These are phyloP conservation scores for Natator depressus DNA, from an alignment of 2,113 vertebrate species.

Conservation along the genomic window DNA sequence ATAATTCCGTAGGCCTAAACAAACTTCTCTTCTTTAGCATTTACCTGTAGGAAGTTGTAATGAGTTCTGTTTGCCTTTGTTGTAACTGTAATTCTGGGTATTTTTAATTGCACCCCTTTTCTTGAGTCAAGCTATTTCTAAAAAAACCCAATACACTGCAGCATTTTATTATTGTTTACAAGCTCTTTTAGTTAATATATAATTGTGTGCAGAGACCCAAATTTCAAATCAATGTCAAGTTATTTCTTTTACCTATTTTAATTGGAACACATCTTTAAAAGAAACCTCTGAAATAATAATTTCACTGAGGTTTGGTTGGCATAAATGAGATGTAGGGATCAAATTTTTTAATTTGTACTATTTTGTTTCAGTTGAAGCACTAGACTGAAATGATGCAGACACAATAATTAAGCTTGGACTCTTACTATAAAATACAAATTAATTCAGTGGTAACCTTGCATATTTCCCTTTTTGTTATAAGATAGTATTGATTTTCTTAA, in stretches of 20 bases:
- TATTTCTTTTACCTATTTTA: not conserved
- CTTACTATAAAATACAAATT: not conserved
- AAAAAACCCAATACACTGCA: not conserved
- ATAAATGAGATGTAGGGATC: not conserved
- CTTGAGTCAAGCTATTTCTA: not conserved
- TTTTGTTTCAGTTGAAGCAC: not conserved
- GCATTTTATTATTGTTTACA: not conserved
- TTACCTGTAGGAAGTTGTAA: not conserved
- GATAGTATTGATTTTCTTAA: not conserved
- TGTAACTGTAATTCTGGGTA: accelerated
- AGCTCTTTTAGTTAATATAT: not conserved
- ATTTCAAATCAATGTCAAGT: not conserved
- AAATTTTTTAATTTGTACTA: not conserved
- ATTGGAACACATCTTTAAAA: not conserved
- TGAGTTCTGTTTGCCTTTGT: not conserved
- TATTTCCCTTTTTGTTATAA: not conserved
- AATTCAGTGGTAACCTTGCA: not conserved
- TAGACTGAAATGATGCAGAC: not conserved
- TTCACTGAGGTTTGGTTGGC: not conserved
- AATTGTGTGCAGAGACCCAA: not conserved
- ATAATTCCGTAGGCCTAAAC: not conserved
- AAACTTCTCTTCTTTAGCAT: not conserved
- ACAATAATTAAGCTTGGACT: not conserved
- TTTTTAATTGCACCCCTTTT: not conserved
- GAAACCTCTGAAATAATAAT: not conserved